phyloP scores from a whole-genome alignment of 1,140 invertebrate species.

The Coptotermes formosanus region DNA sequence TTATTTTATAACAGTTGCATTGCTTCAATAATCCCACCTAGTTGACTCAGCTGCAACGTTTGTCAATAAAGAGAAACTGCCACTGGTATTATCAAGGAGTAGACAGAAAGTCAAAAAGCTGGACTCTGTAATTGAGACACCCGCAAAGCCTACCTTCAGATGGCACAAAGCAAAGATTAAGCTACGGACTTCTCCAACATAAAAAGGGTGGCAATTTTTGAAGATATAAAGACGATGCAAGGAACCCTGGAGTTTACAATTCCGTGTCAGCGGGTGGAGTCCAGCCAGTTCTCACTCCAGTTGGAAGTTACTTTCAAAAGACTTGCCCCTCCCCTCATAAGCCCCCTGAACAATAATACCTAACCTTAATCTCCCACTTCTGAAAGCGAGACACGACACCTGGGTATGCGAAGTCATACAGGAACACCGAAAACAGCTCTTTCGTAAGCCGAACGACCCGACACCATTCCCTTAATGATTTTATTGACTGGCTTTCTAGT shows the following conservation, averaged over 20 bases:
- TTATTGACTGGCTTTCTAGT: conserved; percentile 32
- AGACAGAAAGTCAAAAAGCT: not conserved
- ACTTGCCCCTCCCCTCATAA: not conserved
- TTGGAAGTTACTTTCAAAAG: not conserved
- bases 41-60: too few species aligned
- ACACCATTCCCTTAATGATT: conserved; percentile 31
- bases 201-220: conserved; percentile 6
- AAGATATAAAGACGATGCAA: not conserved
- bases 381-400: conserved; percentile 18
- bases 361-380: not conserved
- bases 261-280: not conserved
- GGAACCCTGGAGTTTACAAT: not conserved
- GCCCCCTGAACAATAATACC: not conserved
- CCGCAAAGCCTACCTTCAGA: not conserved
- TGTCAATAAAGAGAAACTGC: not conserved
- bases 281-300: not conserved
- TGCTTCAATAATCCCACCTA: too few species aligned
- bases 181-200: not conserved
- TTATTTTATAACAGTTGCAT: not conserved
- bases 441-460: not conserved
- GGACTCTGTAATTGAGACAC: not conserved
- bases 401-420: conserved; percentile 30
- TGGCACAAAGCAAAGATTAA: not conserved
- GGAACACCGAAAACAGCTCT: conserved; percentile 25
- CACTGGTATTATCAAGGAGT: not conserved